phyloP scores from a whole-genome alignment of 2,113 vertebrate genomes.

The Tachycineta bicolor region DNA sequence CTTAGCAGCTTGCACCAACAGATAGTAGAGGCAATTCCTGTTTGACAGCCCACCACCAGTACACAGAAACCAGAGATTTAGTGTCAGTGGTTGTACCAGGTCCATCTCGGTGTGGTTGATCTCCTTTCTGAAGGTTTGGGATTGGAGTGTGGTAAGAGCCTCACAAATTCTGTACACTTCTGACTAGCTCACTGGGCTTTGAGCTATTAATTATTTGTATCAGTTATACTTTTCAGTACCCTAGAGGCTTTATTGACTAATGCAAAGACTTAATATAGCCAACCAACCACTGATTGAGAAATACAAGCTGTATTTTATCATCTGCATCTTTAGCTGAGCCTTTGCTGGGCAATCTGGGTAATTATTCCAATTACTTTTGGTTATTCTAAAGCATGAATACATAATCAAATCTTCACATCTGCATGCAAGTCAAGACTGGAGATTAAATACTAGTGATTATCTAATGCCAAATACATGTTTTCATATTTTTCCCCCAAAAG shows the following conservation, averaged over 20 bases:
- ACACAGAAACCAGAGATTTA: background rate
- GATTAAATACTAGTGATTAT: constrained; percentile 26
- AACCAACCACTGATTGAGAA: constrained; percentile 37
- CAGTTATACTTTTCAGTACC: constrained; percentile 28
- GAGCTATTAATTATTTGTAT: constrained; percentile 40
- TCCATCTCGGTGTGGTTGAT: background rate
- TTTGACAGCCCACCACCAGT: background rate
- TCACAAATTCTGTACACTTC: background rate
- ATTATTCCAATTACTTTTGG: constrained; percentile 51
- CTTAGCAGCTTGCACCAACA: background rate
- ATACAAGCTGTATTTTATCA: constrained; percentile 26
- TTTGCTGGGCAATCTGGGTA: constrained; percentile 46
- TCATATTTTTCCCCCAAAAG: background rate
- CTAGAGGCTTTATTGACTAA: constrained; percentile 53
- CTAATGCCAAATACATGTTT: constrained; percentile 27
- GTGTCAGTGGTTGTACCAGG: background rate
- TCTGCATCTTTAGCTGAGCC: constrained; percentile 35
- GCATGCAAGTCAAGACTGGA: constrained; percentile 39
- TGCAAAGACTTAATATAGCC: constrained; percentile 39
- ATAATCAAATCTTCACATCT: constrained; percentile 50
- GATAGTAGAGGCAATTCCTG: background rate
- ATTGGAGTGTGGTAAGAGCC: background rate
- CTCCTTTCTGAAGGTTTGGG: background rate
- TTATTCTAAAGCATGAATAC: constrained; percentile 51
- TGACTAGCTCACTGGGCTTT: background rate